Base-by-base conservation (phyloP, 2,888 invertebrate genomes). In the Eristalinus aeneus region DNA sequence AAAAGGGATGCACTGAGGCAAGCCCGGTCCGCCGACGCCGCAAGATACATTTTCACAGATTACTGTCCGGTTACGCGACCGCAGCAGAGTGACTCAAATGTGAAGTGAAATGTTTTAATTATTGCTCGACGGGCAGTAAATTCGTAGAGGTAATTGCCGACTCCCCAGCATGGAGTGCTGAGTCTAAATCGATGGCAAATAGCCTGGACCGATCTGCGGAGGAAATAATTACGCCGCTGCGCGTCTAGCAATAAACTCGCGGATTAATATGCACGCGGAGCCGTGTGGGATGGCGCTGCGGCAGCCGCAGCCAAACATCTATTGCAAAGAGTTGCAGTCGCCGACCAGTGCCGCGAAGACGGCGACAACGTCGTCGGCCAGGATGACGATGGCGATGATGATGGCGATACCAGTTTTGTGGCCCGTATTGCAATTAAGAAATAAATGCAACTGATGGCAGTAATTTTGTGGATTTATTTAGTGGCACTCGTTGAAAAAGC, bases 31-130 rank as follows among this genome's bases (percentile, higher is more conserved):
- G 23, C 1, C 54, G 2, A 10, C 23, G 22, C 23, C n/a, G 5
- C 11, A 12, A 34, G 75, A 67, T 67, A 53, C 75, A 60, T 46
- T 75, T 67, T 67, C 76, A 54, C 20, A 36, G 61, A 69, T 61
- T 34, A 36, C 36, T 6, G 32, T 72, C 54, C 23, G 56, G 46
- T 39, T 10, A 27, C 69, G 31, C 16, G 61, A 23, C 72, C 11
- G 20, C 63, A 23, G 32, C 22, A n/a, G 36, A 56, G 39, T 68
- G 68, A 64, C 63, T 80, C 82, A 46, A 81, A 86, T 85, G 32
- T 69, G 22, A 77, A 82, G 86, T 86, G 86, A 86, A 86, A 86
- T 82, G 86, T 86, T 86, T 86, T 86, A 86, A 86, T 86, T 86
- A 86, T 82, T 82, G 77, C 86, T 78, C 82, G 86, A 23, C 86